phyloP scores from a whole-genome alignment of 2,888 invertebrate species.

The Apocheima hispidaria region DNA sequence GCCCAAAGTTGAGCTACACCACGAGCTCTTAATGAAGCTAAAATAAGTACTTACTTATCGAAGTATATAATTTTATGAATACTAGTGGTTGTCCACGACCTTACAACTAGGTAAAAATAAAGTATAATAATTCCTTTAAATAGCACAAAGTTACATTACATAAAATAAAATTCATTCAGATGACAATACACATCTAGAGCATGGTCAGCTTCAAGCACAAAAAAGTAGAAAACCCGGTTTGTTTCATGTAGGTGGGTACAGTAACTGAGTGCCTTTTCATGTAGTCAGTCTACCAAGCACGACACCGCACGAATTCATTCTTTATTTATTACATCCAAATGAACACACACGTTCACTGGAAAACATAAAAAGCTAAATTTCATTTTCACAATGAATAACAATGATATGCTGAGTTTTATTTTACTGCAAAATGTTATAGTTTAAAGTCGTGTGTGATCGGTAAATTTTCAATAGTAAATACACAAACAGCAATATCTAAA shows the following conservation, averaged over 20 bases:
- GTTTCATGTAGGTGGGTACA: background rate
- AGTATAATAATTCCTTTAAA: no score
- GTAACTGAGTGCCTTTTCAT: slow-evolving; percentile 18
- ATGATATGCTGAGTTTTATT: background rate
- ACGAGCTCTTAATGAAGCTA: no score
- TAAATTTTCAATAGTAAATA: no score
- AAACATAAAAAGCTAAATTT: background rate
- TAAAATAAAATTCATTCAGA: background rate
- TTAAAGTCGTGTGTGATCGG: no score
- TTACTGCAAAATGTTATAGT: background rate
- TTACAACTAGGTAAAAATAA: no score
- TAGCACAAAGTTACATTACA: background rate
- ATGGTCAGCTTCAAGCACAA: background rate
- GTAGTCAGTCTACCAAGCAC: slow-evolving; percentile 13
- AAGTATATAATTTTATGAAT: no score
- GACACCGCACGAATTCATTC: slow-evolving; percentile 14
- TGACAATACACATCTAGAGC: no score
- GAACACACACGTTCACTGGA: slow-evolving; percentile 3
- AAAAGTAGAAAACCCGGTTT: slow-evolving; percentile 1
- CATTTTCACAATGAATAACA: background rate
- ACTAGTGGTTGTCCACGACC: no score
- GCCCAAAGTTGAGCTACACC: background rate
- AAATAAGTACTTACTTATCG: no score
- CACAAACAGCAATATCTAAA: no score
- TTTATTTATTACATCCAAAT: slow-evolving; percentile 18